Base-by-base conservation (phyloP, 2,113 vertebrate genomes). In the Pachypanchax playfairii region DNA sequence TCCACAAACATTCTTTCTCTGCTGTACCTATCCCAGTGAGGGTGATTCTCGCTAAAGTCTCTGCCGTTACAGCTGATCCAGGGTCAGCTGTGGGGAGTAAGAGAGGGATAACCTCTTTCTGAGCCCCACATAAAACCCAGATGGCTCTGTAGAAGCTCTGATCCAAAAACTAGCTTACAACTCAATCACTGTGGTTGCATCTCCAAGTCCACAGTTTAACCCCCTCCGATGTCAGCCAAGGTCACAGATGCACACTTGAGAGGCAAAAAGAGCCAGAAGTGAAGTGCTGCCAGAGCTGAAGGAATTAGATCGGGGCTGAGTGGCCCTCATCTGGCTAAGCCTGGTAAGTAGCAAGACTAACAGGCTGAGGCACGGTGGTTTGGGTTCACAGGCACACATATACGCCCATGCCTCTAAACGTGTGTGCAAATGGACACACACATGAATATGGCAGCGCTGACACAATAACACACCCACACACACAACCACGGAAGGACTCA, bases 331-430 rank as follows among this genome's bases (percentile, higher is more conserved):
- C 85, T 86, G 86, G 83, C 85, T 88, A 85, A 88, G 87, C 82
- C 85, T 80, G 79, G 83, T 88, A 87, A 90, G 85, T 72, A 89
- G 83, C 86, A 87, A 77, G 78, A 87, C 85, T 87, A 88, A 88
- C 84, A 87, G 78, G 81, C 87, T 84, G 84, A 84, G 80, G 80
- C 83, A 80, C 28, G 73, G 85, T 75, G 73, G 75, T 75, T 86
- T 85, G 82, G 65, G 74, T 80, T 86, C 26, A 14, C 52, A 79
- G 31, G 65, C 49, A 39, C 10, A 48, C 28, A 72, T 41, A 61
- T 36, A 66, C 62, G 66, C 17, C 2, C 60, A 48, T 29, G 60
- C 54, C 47, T 64, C 65, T 53, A 77, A 60, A 61, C 67, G 39
- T 48, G 68, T 28, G 71, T 13, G 49, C 56, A 74, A 75, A 80